Evolutionary conservation across 2,797 vertebrate genomes (phyloP), one percentile per base, ranked within the genome.

Genomic region (Gymnopithys bicolor): DNA sequence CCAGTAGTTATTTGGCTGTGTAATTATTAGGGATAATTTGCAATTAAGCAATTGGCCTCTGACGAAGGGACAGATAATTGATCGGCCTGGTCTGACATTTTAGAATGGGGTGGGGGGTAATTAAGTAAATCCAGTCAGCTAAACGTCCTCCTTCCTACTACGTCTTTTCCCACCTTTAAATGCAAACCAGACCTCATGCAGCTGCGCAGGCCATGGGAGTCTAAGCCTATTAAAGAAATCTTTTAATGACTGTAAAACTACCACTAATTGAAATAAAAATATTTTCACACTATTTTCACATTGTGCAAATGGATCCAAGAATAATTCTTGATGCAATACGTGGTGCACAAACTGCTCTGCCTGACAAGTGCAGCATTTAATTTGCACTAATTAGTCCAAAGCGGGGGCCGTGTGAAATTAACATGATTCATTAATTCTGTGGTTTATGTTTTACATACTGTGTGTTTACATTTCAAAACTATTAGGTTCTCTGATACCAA

Each of bases 341-440:
- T 45, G 76, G 84, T 93, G 77, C 88, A 96, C 96, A 95, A 96
- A 96, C 94, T 90, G 86, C 96, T 97, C 78, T 70, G 84, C 94
- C 94, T 96, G 94, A 97, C 95, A 96, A 97, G 95, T 97, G 96
- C 96, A 97, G 97, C 95, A 96, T 97, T 97, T 98, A 97, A 98
- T 98, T 97, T 98, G 95, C 67, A 95, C 95, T 96, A 98, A 97
- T 98, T 98, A 96, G 94, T 85, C 92, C 88, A 95, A 97, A 98
- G 97, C 45, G 32, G 94, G 97, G 96, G 96, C 97, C 97, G 94
- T 94, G 94, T 97, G 97, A 98, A 98, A 98, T 97, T 97, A 97
- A 95, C 96, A 96, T 95, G 78, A 97, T 45, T 91, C 96, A 93
- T 97, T 96, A 92, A 96, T 97, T 96, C 96, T 79, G 93, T 15